A percentile compares a stretch with the other conserved stretches of the same genome.
Evolutionary conservation across 2,113 vertebrate species (phyloP).

Genomic region (Parotia lawesii): DNA sequence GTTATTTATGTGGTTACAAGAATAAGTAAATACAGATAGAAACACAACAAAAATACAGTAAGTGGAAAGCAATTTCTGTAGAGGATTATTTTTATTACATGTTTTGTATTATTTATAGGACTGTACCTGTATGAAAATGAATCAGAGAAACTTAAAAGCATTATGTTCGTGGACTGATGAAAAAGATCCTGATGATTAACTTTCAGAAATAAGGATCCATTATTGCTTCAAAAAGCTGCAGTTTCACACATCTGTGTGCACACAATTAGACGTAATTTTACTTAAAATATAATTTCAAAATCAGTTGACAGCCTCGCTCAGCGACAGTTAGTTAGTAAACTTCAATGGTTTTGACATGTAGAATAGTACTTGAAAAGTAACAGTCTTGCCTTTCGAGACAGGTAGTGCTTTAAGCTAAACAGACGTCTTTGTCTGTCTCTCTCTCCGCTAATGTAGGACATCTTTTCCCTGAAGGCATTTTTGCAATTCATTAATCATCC

Average conservation of each 20-base stretch:
- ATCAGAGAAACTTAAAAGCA: neutral
- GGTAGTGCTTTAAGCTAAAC: neutral
- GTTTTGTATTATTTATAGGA: neutral
- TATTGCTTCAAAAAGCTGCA: rapidly evolving
- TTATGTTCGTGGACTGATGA: neutral
- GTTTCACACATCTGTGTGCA: neutral
- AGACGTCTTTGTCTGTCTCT: neutral
- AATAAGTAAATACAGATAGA: neutral
- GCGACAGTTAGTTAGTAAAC: neutral
- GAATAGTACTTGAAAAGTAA: neutral
- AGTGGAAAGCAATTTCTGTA: neutral
- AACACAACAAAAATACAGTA: neutral
- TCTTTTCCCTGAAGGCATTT: neutral
- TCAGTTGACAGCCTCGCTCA: neutral
- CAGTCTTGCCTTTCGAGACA: neutral
- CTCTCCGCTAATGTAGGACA: neutral
- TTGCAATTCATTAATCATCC: neutral
- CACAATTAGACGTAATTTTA: neutral
- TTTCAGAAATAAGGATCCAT: neutral
- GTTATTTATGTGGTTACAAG: neutral
- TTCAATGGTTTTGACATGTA: neutral
- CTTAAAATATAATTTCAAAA: neutral
- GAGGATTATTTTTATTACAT: neutral
- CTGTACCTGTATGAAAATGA: neutral
- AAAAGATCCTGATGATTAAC: neutral